Conservation (phyloP, 1,140 invertebrate genomes). For the Anoplolepis gracilipes region DNA sequence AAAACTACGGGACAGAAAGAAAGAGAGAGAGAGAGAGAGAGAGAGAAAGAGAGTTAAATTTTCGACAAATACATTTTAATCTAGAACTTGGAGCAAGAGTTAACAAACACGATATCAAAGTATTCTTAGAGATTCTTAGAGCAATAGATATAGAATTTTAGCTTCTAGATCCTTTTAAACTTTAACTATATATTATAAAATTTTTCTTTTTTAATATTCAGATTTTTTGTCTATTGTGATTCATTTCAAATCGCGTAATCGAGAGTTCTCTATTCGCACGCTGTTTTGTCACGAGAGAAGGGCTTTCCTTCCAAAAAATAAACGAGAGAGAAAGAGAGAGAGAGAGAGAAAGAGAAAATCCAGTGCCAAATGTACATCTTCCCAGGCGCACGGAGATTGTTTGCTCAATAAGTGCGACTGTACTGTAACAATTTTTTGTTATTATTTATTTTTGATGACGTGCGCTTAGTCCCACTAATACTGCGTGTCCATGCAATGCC, state of each 20-base stretch:
- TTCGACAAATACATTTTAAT: background rate
- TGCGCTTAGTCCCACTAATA: conserved; percentile 36
- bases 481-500: conserved; percentile 44
- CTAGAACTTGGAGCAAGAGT: background rate
- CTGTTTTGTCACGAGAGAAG: background rate
- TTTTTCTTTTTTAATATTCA: background rate
- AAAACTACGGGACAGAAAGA: background rate
- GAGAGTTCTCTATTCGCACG: conserved; percentile 42
- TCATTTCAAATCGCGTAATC: conserved; percentile 1
- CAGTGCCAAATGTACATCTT: conserved; percentile 77
- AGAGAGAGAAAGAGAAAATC: conserved; percentile 62
- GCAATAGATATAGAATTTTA: background rate
- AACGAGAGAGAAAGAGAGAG: conserved; percentile 3
- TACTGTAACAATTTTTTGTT: conserved; percentile 63
- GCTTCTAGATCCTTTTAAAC: background rate
- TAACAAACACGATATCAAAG: conserved; percentile 42
- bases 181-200: background rate
- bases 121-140: conserved; percentile 7
- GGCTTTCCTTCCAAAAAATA: conserved; percentile 1
- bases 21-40: too few species aligned
- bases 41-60: background rate
- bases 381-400: conserved; percentile 73
- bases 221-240: background rate
- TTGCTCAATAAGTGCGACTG: conserved; percentile 78
- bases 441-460: conserved; percentile 48